Evolutionary conservation across 1,140 invertebrate genomes (phyloP).

Genomic region (Chionoecetes opilio): DNA sequence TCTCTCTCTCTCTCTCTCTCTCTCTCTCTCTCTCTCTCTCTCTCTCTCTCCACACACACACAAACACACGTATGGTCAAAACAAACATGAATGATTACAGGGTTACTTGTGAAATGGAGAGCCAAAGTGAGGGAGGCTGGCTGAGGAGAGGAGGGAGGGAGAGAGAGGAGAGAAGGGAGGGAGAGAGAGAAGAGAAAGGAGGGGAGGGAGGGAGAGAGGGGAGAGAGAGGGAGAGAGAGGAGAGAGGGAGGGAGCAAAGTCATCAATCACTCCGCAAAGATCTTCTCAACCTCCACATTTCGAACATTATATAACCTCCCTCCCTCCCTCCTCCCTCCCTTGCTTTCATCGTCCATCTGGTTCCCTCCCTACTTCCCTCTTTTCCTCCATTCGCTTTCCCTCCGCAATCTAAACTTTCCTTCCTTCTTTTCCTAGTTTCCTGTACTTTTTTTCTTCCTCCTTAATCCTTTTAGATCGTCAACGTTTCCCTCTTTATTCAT

Average conservation of each 20-base stretch:
- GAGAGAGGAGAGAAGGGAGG: neutral
- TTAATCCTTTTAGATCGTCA: too few relatives aligned
- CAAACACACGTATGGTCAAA: neutral
- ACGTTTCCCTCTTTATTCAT: neutral
- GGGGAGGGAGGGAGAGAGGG: neutral
- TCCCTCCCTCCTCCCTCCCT: neutral
- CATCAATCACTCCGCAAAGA: constrained; percentile 2
- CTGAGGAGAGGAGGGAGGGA: too few relatives aligned
- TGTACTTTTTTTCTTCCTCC: neutral
- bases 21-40: too few relatives aligned
- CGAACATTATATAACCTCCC: neutral
- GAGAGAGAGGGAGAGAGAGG: neutral
- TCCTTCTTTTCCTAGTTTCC: neutral
- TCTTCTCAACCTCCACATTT: constrained; percentile 4
- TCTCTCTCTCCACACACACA: too few relatives aligned
- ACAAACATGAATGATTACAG: neutral
- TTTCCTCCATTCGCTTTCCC: neutral
- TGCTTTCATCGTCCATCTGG: neutral
- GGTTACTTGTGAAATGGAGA: neutral
- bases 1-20: too few relatives aligned
- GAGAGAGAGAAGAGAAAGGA: neutral
- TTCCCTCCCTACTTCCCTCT: neutral
- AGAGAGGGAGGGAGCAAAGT: neutral
- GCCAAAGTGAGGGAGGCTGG: neutral
- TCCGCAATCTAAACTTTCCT: neutral